Base-by-base conservation (phyloP, 2,888 invertebrate genomes). In the Cryptus viduatorius region DNA sequence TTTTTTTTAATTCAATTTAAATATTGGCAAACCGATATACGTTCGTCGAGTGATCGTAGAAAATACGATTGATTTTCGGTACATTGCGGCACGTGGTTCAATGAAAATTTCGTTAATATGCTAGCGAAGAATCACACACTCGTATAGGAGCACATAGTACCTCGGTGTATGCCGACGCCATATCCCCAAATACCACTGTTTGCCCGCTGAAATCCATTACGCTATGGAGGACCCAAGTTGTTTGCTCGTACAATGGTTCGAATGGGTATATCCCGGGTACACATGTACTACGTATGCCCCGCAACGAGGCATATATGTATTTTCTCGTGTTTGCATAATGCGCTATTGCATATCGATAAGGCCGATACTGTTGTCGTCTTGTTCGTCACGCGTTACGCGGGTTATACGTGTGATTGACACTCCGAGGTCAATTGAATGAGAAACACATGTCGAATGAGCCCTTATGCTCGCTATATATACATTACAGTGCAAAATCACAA, bases 201-300 rank as follows among this genome's bases (percentile, higher is more conserved):
- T 79, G 75, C 83, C 65, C 72, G 78, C 83, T 73, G 82, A 79
- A 82, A 86, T 79, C 81, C 86, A 87, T 87, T 87, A 87, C 56
- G 87, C 79, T 79, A 73, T 73, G 72, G 75, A 76, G 69, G 65
- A 77, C 83, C 83, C 79, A 77, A 85, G 84, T 73, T 87, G 87
- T 87, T 87, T 87, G 83, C 86, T 76, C 79, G 77, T 59, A 82
- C 83, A 86, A 87, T 83, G 83, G 85, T 86, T 86, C 84, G 82
- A 83, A 87, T 85, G 59, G 84, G 86, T 87, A 83, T 87, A 82
- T 82, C 76, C 53, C 71, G 80, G 59, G 75, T 84, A 87, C 85
- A 87, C 81, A 77, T 48, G 68, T 71, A 44, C 64, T 44, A 61
- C 68, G 48, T 61, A 56, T 50, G 64, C 19, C 37, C 46, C 19